Conservation (phyloP, 2,113 vertebrate species). For the Crotalus viridis region DNA sequence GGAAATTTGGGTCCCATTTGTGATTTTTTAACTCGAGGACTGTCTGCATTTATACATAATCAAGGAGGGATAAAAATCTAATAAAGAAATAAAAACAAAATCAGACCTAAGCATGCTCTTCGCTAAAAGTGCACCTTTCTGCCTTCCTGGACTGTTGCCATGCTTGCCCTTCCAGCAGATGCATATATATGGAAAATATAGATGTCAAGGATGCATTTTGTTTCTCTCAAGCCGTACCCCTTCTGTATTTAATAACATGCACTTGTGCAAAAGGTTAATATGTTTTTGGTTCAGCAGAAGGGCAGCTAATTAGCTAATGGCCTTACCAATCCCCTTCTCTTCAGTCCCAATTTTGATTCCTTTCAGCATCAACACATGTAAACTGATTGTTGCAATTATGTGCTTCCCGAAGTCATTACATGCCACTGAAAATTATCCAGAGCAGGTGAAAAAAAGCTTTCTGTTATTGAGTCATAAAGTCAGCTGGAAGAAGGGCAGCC, state of each 20-base stretch:
- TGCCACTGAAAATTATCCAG: slow-evolving; percentile 50
- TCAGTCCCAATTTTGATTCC: slow-evolving; percentile 34
- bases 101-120: neutral
- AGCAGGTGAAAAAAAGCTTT: slow-evolving; percentile 48
- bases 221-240: slow-evolving; percentile 60
- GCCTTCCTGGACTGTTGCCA: neutral
- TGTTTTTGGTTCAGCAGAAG: slow-evolving; percentile 61
- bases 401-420: slow-evolving; percentile 55
- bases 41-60: neutral
- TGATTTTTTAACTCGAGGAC: neutral
- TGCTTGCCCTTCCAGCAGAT: neutral
- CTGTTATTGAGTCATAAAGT: slow-evolving; percentile 45
- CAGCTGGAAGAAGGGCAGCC: slow-evolving; percentile 23
- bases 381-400: slow-evolving; percentile 52
- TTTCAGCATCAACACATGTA: slow-evolving; percentile 54
- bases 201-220: slow-evolving; percentile 45
- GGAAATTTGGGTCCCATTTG: neutral
- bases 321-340: slow-evolving; percentile 30
- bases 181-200: neutral
- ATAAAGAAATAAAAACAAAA: neutral
- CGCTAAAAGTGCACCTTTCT: neutral
- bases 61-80: neutral
- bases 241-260: slow-evolving; percentile 44
- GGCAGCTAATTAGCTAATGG: slow-evolving; percentile 60
- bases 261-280: slow-evolving; percentile 62